phyloP scores from a whole-genome alignment of 2,888 invertebrate genomes.

The Choreutis nemorana region DNA sequence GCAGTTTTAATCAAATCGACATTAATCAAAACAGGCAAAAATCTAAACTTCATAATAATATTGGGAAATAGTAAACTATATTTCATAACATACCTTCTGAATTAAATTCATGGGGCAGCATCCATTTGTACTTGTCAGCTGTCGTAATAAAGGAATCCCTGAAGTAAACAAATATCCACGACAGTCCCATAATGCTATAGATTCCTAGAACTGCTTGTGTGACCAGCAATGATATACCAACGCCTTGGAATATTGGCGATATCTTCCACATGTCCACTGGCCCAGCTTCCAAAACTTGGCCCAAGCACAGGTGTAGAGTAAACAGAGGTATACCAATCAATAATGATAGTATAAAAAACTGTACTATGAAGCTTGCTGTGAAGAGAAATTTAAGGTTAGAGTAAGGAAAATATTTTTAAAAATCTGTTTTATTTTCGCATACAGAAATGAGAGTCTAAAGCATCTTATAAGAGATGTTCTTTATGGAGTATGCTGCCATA shows the following conservation, averaged over 20 bases:
- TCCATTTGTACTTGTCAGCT: conserved; percentile 82
- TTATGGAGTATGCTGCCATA: no score
- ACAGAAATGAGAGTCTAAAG: conserved; percentile 1
- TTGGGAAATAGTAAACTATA: no score
- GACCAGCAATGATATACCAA: conserved; percentile 82
- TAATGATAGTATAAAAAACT: conserved; percentile 84
- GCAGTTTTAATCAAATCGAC: no score
- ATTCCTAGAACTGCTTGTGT: conserved; percentile 84
- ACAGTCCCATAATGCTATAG: conserved; percentile 88
- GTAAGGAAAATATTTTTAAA: conserved; percentile 1
- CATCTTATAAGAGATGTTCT: no score
- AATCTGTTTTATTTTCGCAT: not conserved
- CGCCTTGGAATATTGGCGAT: conserved; percentile 90
- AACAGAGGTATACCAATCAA: conserved; percentile 85
- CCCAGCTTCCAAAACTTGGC: conserved; percentile 84
- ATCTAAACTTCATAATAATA: conserved; percentile 1
- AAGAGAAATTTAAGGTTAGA: conserved; percentile 21
- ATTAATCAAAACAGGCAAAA: no score
- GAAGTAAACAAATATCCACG: conserved; percentile 91
- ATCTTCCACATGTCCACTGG: conserved; percentile 94
- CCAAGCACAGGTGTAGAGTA: conserved; percentile 84
- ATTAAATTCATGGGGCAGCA: conserved; percentile 75
- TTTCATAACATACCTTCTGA: conserved; percentile 63
- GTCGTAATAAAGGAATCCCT: conserved; percentile 86
- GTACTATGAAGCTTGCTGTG: conserved; percentile 85